phyloP scores from a whole-genome alignment of 1,140 invertebrate species.

The Hylaeus anthracinus region DNA sequence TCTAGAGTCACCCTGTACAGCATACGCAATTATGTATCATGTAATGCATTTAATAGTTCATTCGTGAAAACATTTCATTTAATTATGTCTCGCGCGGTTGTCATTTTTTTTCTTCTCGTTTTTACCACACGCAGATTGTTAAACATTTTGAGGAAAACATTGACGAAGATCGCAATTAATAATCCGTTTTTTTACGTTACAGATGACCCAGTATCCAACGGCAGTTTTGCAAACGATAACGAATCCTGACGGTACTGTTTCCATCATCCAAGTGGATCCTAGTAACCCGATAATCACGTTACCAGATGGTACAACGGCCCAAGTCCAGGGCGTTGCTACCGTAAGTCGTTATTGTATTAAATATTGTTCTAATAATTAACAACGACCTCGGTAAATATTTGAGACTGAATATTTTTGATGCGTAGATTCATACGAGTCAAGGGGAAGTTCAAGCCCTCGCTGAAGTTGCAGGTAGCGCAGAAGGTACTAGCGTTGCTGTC shows the following conservation, averaged over 20 bases:
- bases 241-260: constrained; percentile 97
- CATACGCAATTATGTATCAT: not conserved
- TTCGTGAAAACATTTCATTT: not conserved
- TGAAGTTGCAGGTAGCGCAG: constrained; percentile 85
- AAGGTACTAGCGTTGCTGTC: constrained; percentile 87
- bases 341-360: constrained; percentile 80
- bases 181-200: constrained; percentile 52
- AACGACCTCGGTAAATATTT: not conserved
- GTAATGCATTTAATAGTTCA: not conserved
- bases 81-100: not conserved
- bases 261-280: constrained; percentile 97
- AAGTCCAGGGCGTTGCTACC: constrained; percentile 94
- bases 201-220: constrained; percentile 90
- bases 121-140: not conserved
- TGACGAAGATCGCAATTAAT: not conserved
- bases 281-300: constrained; percentile 96
- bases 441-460: constrained; percentile 90
- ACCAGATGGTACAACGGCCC: constrained; percentile 96
- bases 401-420: constrained; percentile 23
- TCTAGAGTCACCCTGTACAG: not conserved
- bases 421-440: constrained; percentile 88
- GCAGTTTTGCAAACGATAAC: constrained; percentile 97
- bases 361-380: not conserved
- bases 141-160: not conserved
- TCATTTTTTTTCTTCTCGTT: constrained; percentile 23